phyloP scores from a whole-genome alignment of 2,888 invertebrate species.

The Thera obeliscata region DNA sequence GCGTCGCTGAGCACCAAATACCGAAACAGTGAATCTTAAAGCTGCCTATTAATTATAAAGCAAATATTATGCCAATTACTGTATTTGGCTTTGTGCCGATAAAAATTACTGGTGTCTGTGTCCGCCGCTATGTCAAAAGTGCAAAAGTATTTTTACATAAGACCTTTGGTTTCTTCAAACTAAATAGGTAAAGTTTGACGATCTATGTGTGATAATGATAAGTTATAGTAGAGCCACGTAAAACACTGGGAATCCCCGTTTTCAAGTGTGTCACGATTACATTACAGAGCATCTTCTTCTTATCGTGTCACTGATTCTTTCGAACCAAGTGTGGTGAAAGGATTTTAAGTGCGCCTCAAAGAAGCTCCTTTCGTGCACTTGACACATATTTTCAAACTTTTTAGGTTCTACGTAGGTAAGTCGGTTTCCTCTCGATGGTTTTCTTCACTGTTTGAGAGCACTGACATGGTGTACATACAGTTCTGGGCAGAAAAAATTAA shows the following conservation, averaged over 20 bases:
- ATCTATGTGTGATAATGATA: not conserved
- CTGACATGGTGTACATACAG: no score
- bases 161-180: not conserved
- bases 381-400: no score
- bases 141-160: not conserved
- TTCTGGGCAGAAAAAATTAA: no score
- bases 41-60: conserved; percentile 3
- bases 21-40: conserved; percentile 13
- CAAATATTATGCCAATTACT: conserved; percentile 14
- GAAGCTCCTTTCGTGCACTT: no score
- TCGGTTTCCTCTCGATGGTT: no score
- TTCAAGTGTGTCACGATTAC: not conserved
- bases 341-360: no score
- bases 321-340: no score
- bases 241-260: not conserved
- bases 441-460: no score
- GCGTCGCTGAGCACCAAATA: conserved; percentile 23
- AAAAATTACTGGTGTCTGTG: not conserved
- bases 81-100: not conserved
- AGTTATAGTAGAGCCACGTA: not conserved
- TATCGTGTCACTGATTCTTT: no score
- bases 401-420: no score
- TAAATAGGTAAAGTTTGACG: not conserved
- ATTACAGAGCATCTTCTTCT: no score
- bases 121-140: not conserved